A percentile compares a stretch with the other conserved stretches of the same genome.
Conservation (phyloP, 2,888 invertebrate genomes). For the Drosophila lutescens region DNA sequence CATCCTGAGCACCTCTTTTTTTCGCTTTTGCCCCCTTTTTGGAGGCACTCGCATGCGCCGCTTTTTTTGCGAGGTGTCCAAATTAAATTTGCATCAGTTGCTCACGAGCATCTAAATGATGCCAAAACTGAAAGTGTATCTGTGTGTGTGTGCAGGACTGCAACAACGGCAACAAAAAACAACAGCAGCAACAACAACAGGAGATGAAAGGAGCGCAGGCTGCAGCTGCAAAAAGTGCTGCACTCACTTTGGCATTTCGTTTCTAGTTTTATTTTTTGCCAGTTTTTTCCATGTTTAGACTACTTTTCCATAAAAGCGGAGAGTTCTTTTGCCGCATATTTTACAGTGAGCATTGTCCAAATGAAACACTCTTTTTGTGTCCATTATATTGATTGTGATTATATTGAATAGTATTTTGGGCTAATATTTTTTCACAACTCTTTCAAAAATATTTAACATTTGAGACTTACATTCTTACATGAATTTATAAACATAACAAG, state of each 20-base stretch:
- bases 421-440: too few relatives aligned
- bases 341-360: slow-evolving; percentile 15
- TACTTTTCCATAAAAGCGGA: slow-evolving; percentile 30
- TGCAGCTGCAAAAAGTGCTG: slow-evolving; percentile 50
- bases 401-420: too few relatives aligned
- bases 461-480: too few relatives aligned
- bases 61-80: slow-evolving; percentile 77
- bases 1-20: background rate
- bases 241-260: slow-evolving; percentile 72
- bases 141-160: slow-evolving; percentile 16
- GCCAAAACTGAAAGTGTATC: slow-evolving; percentile 68
- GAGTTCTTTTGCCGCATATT: slow-evolving; percentile 15
- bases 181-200: slow-evolving; percentile 19
- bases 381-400: too few relatives aligned
- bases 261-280: slow-evolving; percentile 51
- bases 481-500: too few relatives aligned
- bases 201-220: background rate
- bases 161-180: slow-evolving; percentile 36
- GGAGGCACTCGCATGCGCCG: slow-evolving; percentile 28
- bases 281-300: slow-evolving; percentile 38
- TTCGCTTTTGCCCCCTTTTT: background rate
- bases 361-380: background rate
- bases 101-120: slow-evolving; percentile 80
- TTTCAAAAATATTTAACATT: too few relatives aligned
- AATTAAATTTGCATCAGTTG: slow-evolving; percentile 81